phyloP scores from a whole-genome alignment of 2,797 vertebrate genomes.

The Onychomys arenicola region DNA sequence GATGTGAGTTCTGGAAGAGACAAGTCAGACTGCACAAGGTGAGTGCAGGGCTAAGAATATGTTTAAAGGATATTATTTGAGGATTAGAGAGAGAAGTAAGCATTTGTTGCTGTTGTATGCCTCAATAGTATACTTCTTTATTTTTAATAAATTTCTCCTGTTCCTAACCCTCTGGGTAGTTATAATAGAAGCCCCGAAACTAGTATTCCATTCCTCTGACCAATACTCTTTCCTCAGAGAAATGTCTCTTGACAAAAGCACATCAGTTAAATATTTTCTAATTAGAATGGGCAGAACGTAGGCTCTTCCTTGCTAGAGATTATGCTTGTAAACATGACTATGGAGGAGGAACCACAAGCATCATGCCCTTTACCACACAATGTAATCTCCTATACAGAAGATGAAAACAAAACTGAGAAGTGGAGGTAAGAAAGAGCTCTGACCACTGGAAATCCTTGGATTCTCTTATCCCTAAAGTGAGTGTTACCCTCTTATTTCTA shows the following conservation, averaged over 20 bases:
- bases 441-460: accelerated
- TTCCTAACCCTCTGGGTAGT: background rate
- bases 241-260: background rate
- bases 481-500: background rate
- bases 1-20: background rate
- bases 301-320: background rate
- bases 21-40: background rate
- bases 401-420: background rate
- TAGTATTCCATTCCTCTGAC: background rate
- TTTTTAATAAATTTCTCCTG: background rate
- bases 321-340: background rate
- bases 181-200: background rate
- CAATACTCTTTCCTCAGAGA: background rate
- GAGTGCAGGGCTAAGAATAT: background rate
- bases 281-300: background rate
- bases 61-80: background rate
- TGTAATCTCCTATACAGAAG: background rate
- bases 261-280: background rate
- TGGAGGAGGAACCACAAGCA: too few relatives aligned
- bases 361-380: background rate
- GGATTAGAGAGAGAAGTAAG: background rate
- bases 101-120: background rate
- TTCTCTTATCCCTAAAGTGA: background rate
- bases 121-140: background rate
- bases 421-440: background rate